These are phyloP conservation scores for Rousettus madagascariensis DNA, from an alignment of 2,797 vertebrate genomes.

Conservation along the genomic window DNA sequence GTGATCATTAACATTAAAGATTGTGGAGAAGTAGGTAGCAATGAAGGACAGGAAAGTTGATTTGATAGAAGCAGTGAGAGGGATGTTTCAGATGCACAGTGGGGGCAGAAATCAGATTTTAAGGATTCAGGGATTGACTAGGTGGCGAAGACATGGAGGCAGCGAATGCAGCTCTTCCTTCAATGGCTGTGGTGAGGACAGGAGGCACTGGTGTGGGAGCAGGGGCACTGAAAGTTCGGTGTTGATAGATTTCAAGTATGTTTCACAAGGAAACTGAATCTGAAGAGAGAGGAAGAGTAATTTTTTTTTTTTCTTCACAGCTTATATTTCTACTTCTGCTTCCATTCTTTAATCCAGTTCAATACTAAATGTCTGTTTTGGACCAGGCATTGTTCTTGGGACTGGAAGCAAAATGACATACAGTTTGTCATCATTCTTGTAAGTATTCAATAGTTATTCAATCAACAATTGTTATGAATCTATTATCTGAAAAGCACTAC, in stretches of 20 bases:
- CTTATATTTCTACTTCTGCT: not conserved
- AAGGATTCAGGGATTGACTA: not conserved
- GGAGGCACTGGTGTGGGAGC: not conserved
- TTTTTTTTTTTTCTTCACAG: not conserved
- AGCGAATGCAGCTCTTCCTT: not conserved
- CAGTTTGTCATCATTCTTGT: too few relatives aligned
- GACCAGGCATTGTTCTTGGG: not conserved
- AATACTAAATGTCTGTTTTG: not conserved
- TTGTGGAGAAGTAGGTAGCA: not conserved
- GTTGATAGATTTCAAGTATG: not conserved
- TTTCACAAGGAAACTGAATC: not conserved
- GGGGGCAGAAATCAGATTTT: not conserved
- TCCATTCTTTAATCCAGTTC: not conserved
- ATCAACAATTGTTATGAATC: not conserved
- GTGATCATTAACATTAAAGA: not conserved
- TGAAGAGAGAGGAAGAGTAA: not conserved
- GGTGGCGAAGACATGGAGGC: not conserved
- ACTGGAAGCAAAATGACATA: not conserved
- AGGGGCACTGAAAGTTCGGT: too few relatives aligned
- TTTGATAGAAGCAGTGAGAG: not conserved
- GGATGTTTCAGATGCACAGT: fast-evolving
- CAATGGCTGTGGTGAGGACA: not conserved
- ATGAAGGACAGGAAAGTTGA: not conserved
- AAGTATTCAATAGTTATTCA: not conserved
- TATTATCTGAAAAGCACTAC: not conserved